Evolutionary conservation across 2,113 vertebrate species (phyloP).

Genomic region (Tringa solitaria): DNA sequence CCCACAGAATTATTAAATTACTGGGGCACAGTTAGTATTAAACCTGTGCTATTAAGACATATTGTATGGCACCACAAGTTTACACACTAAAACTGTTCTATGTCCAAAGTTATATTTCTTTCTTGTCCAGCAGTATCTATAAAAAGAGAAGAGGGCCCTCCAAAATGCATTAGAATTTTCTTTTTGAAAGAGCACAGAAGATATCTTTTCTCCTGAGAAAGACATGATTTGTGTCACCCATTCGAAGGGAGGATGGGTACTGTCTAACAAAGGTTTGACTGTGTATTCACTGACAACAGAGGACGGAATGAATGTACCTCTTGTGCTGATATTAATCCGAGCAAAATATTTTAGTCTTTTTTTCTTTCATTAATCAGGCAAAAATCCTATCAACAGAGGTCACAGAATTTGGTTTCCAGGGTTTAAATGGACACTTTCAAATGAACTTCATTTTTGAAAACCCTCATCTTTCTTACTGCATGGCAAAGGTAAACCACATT

Average conservation of each 20-base stretch:
- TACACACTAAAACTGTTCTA: constrained; percentile 55
- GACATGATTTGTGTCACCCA: background rate
- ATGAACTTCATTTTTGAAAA: background rate
- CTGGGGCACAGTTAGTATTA: constrained; percentile 40
- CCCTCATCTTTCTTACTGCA: background rate
- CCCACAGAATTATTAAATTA: constrained; percentile 76
- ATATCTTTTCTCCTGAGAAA: constrained; percentile 32
- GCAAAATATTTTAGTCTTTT: constrained; percentile 8
- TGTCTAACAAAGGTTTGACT: constrained; percentile 52
- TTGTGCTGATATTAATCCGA: constrained; percentile 34
- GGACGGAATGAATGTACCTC: constrained; percentile 38
- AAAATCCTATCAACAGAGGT: background rate
- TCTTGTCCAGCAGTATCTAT: background rate
- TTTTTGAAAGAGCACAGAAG: background rate
- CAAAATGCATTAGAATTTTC: background rate
- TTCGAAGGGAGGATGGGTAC: background rate
- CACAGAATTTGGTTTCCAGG: background rate
- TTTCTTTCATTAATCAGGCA: background rate
- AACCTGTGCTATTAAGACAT: constrained; percentile 33
- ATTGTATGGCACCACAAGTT: background rate
- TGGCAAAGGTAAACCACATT: background rate
- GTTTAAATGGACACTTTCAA: background rate
- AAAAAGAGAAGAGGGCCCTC: background rate
- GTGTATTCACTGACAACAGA: constrained; percentile 28
- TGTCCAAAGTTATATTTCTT: constrained; percentile 15